Conservation (phyloP, 2,797 vertebrate genomes). For the Hephaestus fuliginosus region DNA sequence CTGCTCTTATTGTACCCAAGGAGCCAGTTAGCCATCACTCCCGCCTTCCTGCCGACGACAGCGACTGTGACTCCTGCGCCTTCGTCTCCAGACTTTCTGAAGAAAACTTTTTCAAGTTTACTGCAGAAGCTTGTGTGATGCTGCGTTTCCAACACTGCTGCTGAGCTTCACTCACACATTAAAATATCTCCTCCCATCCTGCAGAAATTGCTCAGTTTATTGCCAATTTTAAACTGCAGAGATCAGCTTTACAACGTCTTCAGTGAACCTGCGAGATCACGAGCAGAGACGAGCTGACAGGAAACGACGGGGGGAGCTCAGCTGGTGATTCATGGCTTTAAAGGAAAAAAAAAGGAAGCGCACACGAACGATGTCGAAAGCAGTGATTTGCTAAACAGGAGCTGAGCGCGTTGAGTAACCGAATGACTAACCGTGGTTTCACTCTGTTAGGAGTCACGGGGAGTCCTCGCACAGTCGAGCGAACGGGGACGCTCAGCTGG, state of each 20-base stretch:
- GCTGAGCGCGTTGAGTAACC: conserved; percentile 33
- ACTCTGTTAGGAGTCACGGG: neutral
- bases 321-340: conserved; percentile 32
- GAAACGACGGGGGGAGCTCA: neutral
- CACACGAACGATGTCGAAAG: conserved; percentile 5
- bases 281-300: neutral
- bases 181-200: neutral
- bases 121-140: conserved; percentile 1
- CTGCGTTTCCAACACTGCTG: neutral
- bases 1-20: neutral
- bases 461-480: conserved; percentile 5
- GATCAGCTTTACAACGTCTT: neutral
- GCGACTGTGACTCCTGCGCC: neutral
- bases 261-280: neutral
- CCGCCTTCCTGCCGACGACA: neutral
- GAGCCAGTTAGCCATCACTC: neutral
- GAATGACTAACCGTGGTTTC: conserved; percentile 48
- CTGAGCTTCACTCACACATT: neutral
- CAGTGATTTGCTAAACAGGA: conserved; percentile 27
- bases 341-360: neutral
- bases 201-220: neutral
- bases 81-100: neutral
- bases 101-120: neutral
- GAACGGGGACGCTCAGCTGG: neutral
- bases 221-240: neutral